phyloP scores from a whole-genome alignment of 2,888 invertebrate species.

The Serripes groenlandicus region DNA sequence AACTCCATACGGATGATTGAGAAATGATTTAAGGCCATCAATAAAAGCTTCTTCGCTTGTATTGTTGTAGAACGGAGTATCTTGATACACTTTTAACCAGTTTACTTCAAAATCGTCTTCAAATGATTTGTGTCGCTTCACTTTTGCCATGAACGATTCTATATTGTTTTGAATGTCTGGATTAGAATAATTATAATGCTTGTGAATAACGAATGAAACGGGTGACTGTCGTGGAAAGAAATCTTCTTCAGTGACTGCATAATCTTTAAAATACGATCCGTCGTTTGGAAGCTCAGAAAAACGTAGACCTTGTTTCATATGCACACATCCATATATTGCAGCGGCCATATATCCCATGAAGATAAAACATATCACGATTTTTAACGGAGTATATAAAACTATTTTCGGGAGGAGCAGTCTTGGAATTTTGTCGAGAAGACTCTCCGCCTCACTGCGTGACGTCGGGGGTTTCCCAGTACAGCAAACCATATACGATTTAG shows the following conservation, averaged over 20 bases:
- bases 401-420: slow-evolving; percentile 66
- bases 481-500: slow-evolving; percentile 21
- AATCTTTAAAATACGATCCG: slow-evolving; percentile 57
- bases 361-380: slow-evolving; percentile 60
- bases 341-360: slow-evolving; percentile 69
- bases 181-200: slow-evolving; percentile 31
- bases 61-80: slow-evolving; percentile 2
- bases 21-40: slow-evolving; percentile 27
- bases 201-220: slow-evolving; percentile 43
- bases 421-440: slow-evolving; percentile 69
- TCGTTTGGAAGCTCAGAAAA: slow-evolving; percentile 48
- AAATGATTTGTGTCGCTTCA: slow-evolving; percentile 6
- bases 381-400: slow-evolving; percentile 57
- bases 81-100: slow-evolving; percentile 25
- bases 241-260: slow-evolving; percentile 34
- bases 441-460: slow-evolving; percentile 60
- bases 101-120: slow-evolving; percentile 15
- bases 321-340: slow-evolving; percentile 52
- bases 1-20: slow-evolving; percentile 19
- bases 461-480: slow-evolving; percentile 44
- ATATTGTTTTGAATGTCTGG: slow-evolving; percentile 24
- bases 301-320: slow-evolving; percentile 59
- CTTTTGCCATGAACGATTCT: slow-evolving; percentile 17
- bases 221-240: slow-evolving; percentile 31
- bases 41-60: slow-evolving; percentile 20